Evolutionary conservation across 2,888 invertebrate species (phyloP).

Genomic region (Glaucopsyche alexis): DNA sequence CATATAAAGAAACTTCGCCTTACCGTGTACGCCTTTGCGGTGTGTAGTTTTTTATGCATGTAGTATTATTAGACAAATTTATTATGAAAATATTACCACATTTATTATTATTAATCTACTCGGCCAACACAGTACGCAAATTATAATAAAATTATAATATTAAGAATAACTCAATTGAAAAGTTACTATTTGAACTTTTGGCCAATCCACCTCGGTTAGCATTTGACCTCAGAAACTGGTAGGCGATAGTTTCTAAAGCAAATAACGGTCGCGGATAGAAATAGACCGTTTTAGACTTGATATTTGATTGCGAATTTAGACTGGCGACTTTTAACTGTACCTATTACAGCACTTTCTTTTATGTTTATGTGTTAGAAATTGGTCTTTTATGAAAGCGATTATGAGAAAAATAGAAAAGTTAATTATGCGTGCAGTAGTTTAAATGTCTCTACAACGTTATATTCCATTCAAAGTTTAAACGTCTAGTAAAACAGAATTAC

Average conservation of each 20-base stretch:
- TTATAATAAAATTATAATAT: background rate
- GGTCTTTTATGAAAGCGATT: background rate
- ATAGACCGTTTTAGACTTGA: conserved; percentile 1
- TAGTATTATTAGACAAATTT: too few species aligned
- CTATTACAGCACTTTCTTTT: background rate
- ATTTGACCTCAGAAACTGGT: background rate
- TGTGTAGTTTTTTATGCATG: too few species aligned
- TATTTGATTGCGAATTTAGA: conserved; percentile 6
- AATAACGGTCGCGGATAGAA: background rate
- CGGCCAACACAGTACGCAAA: too few species aligned
- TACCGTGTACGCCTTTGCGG: too few species aligned
- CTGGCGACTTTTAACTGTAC: background rate
- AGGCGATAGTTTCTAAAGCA: background rate
- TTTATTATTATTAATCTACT: too few species aligned
- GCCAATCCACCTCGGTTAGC: background rate
- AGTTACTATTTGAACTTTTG: background rate
- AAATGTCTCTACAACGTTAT: too few species aligned
- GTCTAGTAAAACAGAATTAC: too few species aligned
- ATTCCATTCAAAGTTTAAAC: too few species aligned
- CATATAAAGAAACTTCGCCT: too few species aligned
- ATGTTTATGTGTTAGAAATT: background rate
- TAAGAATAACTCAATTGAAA: background rate
- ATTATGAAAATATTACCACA: too few species aligned
- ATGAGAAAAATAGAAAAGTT: background rate
- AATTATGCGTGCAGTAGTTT: background rate